Evolutionary conservation across 1,140 invertebrate genomes (phyloP).

Genomic region (Hestina assimilis): DNA sequence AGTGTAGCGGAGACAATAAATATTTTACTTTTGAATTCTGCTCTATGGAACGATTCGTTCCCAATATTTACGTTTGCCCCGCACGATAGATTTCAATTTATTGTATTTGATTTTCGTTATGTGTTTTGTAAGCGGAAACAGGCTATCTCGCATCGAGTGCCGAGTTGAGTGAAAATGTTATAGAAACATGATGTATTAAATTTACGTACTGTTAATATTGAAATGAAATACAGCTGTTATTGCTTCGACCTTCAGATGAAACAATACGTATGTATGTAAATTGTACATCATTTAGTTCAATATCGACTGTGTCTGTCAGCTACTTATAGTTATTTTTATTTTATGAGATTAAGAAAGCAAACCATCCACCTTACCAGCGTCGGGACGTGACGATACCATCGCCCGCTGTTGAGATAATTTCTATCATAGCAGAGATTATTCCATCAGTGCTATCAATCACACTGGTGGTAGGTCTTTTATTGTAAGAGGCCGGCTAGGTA

Average conservation of each 20-base stretch:
- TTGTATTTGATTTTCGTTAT: slow-evolving; percentile 62
- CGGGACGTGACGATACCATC: no score
- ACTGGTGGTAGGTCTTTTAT: no score
- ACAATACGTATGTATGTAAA: neutral
- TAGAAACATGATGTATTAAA: slow-evolving; percentile 18
- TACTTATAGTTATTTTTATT: no score
- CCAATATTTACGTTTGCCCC: slow-evolving; percentile 43
- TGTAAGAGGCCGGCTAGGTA: no score
- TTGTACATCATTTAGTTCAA: no score
- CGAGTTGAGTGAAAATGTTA: slow-evolving; percentile 12
- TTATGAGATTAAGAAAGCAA: no score
- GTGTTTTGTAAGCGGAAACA: slow-evolving; percentile 33
- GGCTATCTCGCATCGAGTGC: slow-evolving; percentile 16
- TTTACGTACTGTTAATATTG: neutral
- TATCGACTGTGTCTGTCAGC: no score
- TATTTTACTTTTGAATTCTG: slow-evolving; percentile 62
- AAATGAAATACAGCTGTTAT: neutral
- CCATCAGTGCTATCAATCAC: no score
- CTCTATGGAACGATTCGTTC: slow-evolving; percentile 39
- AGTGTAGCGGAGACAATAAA: slow-evolving; percentile 52
- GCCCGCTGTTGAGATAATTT: no score
- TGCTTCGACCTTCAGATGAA: neutral
- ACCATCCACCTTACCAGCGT: no score
- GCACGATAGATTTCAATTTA: slow-evolving; percentile 55
- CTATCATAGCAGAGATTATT: no score